Evolutionary conservation across 2,888 invertebrate genomes (phyloP), one percentile per base, ranked within the genome.

Genomic region (Deilephila elpenor): DNA sequence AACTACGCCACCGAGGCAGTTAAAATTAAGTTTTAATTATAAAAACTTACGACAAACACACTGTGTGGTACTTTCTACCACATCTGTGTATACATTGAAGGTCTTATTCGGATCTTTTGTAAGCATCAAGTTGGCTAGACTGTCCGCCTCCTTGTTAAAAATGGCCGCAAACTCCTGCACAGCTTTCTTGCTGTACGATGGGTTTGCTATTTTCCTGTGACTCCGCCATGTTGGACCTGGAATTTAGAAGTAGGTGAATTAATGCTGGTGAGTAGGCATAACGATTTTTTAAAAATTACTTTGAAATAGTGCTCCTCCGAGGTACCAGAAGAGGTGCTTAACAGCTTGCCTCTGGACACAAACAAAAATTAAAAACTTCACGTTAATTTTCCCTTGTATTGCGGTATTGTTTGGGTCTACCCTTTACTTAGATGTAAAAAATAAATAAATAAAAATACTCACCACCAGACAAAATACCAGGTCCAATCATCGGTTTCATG

Each of bases 381-480:
- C 25, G 25, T 1, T 25, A 25, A 25, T 25, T 25, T 25, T 1
- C 1, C 1, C 25, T 25, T 25, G 25, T 25, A 7, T 37, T 37
- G 37, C 37, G 2, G 8, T 37, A 37, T 37, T 11, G 8, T 37
- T 37, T 37, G 37, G 14, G 11, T 34, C 6, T 37, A 25, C 17
- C 29, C 25, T 3, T 61, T n/a, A 25, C 25, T 25, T 25, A 25
- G 25, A 64, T 70, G 59, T 37, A 25, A 20, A 25, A 59, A 25
- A 25, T 71, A 70, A 62, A 44, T 61, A 19, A 59, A 60, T 59
- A 29, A 7, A 53, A 73, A 51, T 37, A 78, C 78, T 75, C 78
- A 92, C 93, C 93, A 84, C 93, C 93, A n/a, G 87, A 78, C 2
- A 93, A 79, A 60, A 93, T 88, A 1, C 93, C 93, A 0, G 84